Evolutionary conservation across 2,888 invertebrate genomes (phyloP), one percentile per base, ranked within the genome.

Genomic region (Acanthosepion lycidas): DNA sequence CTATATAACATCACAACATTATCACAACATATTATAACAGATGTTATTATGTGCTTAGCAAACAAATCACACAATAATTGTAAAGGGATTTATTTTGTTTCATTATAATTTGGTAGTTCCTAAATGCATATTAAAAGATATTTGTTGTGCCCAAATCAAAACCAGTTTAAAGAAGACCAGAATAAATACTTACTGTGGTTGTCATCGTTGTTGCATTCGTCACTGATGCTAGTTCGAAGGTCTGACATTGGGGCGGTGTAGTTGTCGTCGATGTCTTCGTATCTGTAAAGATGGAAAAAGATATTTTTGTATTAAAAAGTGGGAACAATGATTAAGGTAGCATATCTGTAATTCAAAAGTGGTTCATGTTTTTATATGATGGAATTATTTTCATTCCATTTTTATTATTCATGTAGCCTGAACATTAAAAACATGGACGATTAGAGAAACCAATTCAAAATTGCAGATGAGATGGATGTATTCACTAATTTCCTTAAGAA

Each of bases 181-280:
- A 92, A 26, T 49, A 93, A 18, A 28, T 53, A 49, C 93, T 93
- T 49, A 93, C 93, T 48, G 93, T 53, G 49, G 93, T 93, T 93
- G 93, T 20, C 93, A 33, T 93, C 53, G 93, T 93, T 49, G 93
- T 93, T 53, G 93, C 93, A 93, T 93, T 93, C 51, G 49, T 93
- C 93, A 93, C 93, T 53, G 93, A 93, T 49, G 93, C 93, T 93
- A 93, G 93, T 28, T 93, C 93, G 94, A 94, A 94, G 48, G 48
- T 94, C 94, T 64, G 94, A 94, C 94, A 94, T 59, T 64, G 94
- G 94, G 55, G 55, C 42, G 48, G 94, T 64, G 94, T 94, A 55
- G 94, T 48, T 94, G 94, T 94, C 94, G 64, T 55, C 94, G 94
- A 94, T 94, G 94, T 94, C 64, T 94, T 94, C 94, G 64, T 94